Percentiles rank a stretch among this genome's conserved stretches.
phyloP scores from a whole-genome alignment of 2,888 invertebrate species.

The Nipponacmea schrenckii region DNA sequence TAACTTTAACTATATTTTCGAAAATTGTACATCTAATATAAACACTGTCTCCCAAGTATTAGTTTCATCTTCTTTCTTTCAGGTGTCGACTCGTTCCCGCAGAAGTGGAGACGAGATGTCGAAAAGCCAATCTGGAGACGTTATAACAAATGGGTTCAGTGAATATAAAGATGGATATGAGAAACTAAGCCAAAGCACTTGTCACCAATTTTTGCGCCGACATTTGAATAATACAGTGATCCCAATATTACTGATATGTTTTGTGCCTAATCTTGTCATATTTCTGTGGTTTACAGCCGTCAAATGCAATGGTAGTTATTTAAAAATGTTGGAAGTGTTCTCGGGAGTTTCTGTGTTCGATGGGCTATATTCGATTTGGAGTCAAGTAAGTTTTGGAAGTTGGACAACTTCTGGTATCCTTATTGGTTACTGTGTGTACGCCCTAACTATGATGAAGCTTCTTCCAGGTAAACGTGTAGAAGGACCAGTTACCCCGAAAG shows the following conservation, averaged over 20 bases:
- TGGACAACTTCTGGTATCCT: slow-evolving; percentile 50
- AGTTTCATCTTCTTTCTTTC: neutral
- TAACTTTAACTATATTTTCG: too few species aligned
- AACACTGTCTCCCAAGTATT: neutral
- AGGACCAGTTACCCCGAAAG: slow-evolving; percentile 71
- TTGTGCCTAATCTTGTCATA: slow-evolving; percentile 56
- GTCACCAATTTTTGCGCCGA: slow-evolving; percentile 30
- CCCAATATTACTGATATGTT: slow-evolving; percentile 51
- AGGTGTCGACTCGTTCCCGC: neutral
- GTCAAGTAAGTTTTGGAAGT: slow-evolving; percentile 44
- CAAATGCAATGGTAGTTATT: slow-evolving; percentile 54
- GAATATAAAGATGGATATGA: slow-evolving; percentile 37
- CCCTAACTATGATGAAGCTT: slow-evolving; percentile 68
- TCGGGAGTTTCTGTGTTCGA: slow-evolving; percentile 35
- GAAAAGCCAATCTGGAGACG: slow-evolving; percentile 24
- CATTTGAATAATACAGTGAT: slow-evolving; percentile 47
- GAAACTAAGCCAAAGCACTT: slow-evolving; percentile 37
- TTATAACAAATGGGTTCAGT: slow-evolving; percentile 45
- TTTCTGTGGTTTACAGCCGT: slow-evolving; percentile 54
- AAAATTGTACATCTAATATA: too few species aligned
- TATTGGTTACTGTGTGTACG: slow-evolving; percentile 65
- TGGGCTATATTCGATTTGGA: slow-evolving; percentile 57
- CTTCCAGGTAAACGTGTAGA: slow-evolving; percentile 66
- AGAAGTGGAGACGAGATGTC: neutral
- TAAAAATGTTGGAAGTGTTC: slow-evolving; percentile 30